Conservation (phyloP, 2,797 vertebrate species). For the Sebastes cheni region DNA sequence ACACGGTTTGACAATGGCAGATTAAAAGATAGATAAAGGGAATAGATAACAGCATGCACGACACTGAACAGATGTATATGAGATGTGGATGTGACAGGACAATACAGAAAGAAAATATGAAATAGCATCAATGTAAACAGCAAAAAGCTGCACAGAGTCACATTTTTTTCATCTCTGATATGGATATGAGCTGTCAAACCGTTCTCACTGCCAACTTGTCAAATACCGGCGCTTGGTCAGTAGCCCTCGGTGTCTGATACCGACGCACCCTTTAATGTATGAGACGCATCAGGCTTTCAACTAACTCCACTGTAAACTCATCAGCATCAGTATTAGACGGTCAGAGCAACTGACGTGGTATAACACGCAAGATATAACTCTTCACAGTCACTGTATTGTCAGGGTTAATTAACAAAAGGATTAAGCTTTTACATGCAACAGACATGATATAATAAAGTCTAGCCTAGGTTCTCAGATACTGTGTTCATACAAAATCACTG, state of each 20-base stretch:
- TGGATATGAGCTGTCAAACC: neutral
- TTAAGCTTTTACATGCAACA: no score
- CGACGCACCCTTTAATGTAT: neutral
- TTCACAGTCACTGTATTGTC: no score
- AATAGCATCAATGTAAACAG: neutral
- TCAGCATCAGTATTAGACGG: neutral
- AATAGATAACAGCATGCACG: slow-evolving; percentile 1
- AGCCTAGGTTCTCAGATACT: no score
- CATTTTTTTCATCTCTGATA: neutral
- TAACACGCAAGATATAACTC: neutral
- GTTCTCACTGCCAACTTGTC: neutral
- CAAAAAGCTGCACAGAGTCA: neutral
- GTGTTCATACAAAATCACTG: no score
- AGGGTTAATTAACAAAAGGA: no score
- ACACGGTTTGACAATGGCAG: slow-evolving; percentile 1
- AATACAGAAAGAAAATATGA: neutral
- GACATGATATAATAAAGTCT: no score
- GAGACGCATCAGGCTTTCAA: neutral
- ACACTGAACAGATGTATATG: neutral
- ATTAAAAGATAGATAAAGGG: slow-evolving; percentile 24
- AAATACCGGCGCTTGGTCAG: neutral
- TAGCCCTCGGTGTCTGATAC: neutral
- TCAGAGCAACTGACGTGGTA: neutral
- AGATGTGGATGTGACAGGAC: neutral
- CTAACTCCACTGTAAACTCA: neutral